Evolutionary conservation across 1,140 invertebrate species (phyloP), one percentile per base, ranked within the genome.

Genomic region (Aethina tumida): DNA sequence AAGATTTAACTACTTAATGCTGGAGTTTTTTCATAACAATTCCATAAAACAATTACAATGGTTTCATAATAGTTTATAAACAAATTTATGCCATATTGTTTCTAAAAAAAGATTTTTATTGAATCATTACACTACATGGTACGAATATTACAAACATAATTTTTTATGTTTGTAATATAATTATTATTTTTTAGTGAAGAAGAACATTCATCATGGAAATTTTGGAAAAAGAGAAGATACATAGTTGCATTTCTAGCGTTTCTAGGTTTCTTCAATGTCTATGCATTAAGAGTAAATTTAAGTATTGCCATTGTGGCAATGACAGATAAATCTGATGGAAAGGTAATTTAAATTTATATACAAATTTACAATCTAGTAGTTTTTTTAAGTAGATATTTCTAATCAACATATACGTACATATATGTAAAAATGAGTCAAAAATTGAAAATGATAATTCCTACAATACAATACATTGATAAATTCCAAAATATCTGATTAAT

Each of bases 301-400:
- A 88, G 83, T 35, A 80, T 95, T 13, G 88, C 87, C 2, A 84
- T 93, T 41, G 84, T 95, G 13, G 84, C 85, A 19, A 94, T 95
- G 83, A 83, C 80, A 7, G 2, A 29, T 41, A 7, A 29, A 25
- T 10, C 15, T 38, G 35, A 27, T 38, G 15, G 30, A 27, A 3
- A 6, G 8, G 8, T 4, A 30, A 14, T 5, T 5, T 10, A 5
- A 6, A 5, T 28, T 6, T 28, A 5, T 10, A 12, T 18, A 12
- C n/a, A 12, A 32, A 32, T 18, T 13, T 12, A 30, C 27, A 10
- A 8, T 20, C n/a, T 3, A 27, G 21, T 12, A 27, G 17, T 5
- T 16, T 35, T 29, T 24, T 39, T 12, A 6, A 6, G 13, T 30
- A 30, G 7, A 12, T 5, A 12, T 10, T 30, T 30, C 14, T 30